Conservation (phyloP, 1,140 invertebrate species). For the Triops cancriformis region DNA sequence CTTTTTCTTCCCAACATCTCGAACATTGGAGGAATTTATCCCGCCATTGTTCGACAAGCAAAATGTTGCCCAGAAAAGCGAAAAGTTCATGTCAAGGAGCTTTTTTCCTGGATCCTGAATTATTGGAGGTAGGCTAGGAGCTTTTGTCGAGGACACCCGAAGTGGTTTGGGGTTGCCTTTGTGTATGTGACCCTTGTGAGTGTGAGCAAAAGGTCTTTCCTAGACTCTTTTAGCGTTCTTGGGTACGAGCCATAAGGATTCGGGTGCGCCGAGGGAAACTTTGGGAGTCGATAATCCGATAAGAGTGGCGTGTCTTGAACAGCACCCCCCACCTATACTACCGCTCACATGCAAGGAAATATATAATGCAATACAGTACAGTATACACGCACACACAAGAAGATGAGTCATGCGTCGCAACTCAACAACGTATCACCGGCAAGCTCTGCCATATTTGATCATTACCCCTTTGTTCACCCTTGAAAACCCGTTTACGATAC, state of each 20-base stretch:
- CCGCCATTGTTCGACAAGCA: neutral
- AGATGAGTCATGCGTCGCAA: neutral
- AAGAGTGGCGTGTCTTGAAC: conserved; percentile 9
- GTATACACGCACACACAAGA: neutral
- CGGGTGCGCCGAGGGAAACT: conserved; percentile 3
- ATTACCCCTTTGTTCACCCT: neutral
- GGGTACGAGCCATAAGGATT: neutral
- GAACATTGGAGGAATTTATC: neutral
- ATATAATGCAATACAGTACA: neutral
- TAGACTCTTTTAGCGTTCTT: neutral
- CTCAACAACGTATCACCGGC: neutral
- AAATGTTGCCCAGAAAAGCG: conserved; percentile 1
- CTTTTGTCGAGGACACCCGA: neutral
- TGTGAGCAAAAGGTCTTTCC: neutral
- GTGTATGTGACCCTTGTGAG: conserved; percentile 12
- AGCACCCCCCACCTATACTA: neutral
- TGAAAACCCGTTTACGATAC: neutral
- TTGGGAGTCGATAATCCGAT: conserved; percentile 9
- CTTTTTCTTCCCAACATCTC: neutral
- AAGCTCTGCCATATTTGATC: neutral
- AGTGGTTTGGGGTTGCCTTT: conserved; percentile 12
- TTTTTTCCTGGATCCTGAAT: neutral
- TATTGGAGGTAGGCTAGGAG: neutral
- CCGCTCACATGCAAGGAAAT: neutral
- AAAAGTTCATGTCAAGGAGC: neutral